Percentiles rank a stretch among this genome's conserved stretches.
Evolutionary conservation across 2,888 invertebrate genomes (phyloP).

Genomic region (Pinctada fucata): DNA sequence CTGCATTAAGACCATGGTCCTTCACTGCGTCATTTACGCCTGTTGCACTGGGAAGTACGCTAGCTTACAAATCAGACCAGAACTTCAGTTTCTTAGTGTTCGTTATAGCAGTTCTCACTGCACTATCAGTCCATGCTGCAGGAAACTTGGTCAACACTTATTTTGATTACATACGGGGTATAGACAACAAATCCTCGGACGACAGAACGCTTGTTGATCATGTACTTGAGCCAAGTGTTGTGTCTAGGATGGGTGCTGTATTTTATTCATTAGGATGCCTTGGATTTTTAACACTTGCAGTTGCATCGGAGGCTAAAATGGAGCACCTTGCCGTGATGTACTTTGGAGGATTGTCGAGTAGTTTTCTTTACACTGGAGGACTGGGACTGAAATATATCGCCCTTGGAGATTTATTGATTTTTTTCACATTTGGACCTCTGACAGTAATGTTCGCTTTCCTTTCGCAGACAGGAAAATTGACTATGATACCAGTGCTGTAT

Average conservation of each 20-base stretch:
- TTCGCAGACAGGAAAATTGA: constrained; percentile 92
- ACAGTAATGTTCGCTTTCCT: constrained; percentile 95
- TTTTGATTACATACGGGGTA: constrained; percentile 95
- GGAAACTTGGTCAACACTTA: constrained; percentile 98
- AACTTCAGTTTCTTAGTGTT: constrained; percentile 86
- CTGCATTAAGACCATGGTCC: constrained; percentile 95
- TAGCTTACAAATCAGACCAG: constrained; percentile 86
- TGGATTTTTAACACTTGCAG: constrained; percentile 86
- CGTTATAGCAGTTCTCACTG: constrained; percentile 89
- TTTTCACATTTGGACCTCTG: constrained; percentile 95
- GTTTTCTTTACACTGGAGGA: constrained; percentile 97
- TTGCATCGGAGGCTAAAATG: constrained; percentile 93
- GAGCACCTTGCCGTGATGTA: constrained; percentile 95
- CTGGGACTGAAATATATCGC: constrained; percentile 97
- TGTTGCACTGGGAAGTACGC: constrained; percentile 90
- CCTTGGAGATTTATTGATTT: constrained; percentile 92
- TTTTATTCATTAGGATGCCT: constrained; percentile 91
- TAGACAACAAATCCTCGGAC: constrained; percentile 89
- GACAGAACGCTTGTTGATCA: constrained; percentile 97
- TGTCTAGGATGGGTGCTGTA: constrained; percentile 92
- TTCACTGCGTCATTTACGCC: constrained; percentile 94
- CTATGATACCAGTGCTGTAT: constrained; percentile 93
- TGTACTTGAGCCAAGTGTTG: constrained; percentile 88
- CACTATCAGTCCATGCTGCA: constrained; percentile 94
- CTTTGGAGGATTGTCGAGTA: constrained; percentile 95